A percentile compares a stretch with the other conserved stretches of the same genome.
These are phyloP conservation scores for Ylistrum balloti DNA, from an alignment of 1,140 invertebrate species.

Conservation along the genomic window DNA sequence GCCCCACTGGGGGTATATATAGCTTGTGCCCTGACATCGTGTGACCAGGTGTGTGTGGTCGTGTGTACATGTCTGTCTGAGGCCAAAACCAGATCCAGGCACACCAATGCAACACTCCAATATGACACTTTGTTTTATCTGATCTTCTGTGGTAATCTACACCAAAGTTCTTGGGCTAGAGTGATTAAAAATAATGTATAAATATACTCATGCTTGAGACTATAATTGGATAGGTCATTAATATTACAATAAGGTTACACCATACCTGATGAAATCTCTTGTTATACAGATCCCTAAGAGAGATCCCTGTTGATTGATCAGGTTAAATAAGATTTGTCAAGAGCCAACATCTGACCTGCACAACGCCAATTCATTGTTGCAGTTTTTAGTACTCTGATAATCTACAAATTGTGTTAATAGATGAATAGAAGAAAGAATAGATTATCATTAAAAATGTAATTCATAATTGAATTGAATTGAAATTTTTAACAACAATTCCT, in stretches of 20 bases:
- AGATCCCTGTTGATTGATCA: conserved; percentile 2
- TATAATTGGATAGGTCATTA: conserved; percentile 3
- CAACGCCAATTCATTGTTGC: too few species aligned
- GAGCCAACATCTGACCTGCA: too few species aligned
- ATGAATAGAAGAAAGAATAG: too few species aligned
- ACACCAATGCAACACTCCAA: not conserved
- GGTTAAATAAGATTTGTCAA: not conserved
- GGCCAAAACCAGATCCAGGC: not conserved
- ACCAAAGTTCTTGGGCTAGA: not conserved
- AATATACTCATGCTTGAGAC: not conserved
- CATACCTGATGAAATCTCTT: conserved; percentile 12
- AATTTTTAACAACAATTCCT: too few species aligned
- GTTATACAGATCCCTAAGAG: not conserved
- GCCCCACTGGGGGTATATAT: too few species aligned
- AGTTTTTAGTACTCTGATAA: too few species aligned
- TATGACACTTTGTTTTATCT: conserved; percentile 17
- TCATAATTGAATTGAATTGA: too few species aligned
- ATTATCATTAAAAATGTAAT: too few species aligned
- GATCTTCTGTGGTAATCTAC: not conserved
- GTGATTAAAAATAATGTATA: conserved; percentile 26
- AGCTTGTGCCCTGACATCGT: not conserved
- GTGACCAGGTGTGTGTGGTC: conserved; percentile 30
- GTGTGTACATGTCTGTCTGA: not conserved
- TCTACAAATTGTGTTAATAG: too few species aligned
- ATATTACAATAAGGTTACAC: not conserved